Conservation (phyloP, 2,797 vertebrate species). For the Manis javanica region DNA sequence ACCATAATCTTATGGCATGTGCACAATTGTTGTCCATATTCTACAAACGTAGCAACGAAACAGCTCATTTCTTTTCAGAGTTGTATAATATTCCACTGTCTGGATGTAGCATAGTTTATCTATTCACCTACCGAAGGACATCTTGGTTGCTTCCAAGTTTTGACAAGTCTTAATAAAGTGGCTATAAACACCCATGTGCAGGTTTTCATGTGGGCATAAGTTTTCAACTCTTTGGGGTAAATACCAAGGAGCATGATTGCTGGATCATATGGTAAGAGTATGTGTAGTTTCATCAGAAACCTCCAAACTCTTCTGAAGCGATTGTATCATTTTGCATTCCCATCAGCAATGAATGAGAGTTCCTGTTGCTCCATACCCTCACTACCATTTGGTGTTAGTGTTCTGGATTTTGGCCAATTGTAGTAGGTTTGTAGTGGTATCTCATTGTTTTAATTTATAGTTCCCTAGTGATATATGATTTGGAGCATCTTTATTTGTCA, state of each 20-base stretch:
- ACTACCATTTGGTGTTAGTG: not conserved
- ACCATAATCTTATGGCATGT: not conserved
- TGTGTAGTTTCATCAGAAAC: not conserved
- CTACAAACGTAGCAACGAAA: not conserved
- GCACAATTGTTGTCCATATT: not conserved
- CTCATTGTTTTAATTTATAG: not conserved
- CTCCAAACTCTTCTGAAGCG: not conserved
- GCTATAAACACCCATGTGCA: not conserved
- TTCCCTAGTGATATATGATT: not conserved
- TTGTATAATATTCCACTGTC: not conserved
- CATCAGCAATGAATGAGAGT: not conserved
- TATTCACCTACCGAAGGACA: not conserved
- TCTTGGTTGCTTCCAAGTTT: not conserved
- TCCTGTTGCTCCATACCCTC: not conserved
- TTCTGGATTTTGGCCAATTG: not conserved
- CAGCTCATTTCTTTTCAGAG: not conserved
- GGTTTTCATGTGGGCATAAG: not conserved
- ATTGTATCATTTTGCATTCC: not conserved
- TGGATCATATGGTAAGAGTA: not conserved
- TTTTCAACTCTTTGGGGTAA: not conserved
- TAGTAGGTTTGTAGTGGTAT: not conserved
- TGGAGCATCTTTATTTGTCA: not conserved
- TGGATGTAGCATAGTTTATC: not conserved
- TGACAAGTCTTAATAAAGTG: not conserved
- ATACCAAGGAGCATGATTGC: not conserved